A percentile compares a stretch with the other conserved stretches of the same genome.
These are phyloP conservation scores for Oenanthe oenanthe DNA, from an alignment of 2,113 vertebrate genomes.

Conservation along the genomic window DNA sequence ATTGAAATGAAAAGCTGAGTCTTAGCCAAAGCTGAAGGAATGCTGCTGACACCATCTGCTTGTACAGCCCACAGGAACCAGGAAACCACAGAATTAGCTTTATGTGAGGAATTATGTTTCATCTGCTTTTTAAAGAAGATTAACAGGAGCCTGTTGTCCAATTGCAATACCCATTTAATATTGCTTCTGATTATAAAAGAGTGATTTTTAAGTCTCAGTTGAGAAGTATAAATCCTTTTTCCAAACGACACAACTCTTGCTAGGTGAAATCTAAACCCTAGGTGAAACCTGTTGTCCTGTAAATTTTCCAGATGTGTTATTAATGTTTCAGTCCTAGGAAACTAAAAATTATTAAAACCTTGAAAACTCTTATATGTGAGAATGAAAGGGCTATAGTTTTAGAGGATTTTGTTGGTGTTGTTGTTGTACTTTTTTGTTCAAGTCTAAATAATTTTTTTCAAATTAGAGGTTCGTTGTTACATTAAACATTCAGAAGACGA, in stretches of 20 bases:
- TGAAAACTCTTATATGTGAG: neutral
- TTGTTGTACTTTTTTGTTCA: neutral
- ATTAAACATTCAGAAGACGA: neutral
- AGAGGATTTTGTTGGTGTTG: neutral
- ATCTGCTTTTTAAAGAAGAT: slow-evolving; percentile 31
- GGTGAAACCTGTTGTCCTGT: neutral
- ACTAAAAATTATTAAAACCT: rapidly evolving
- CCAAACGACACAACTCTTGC: neutral
- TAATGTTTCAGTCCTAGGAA: neutral
- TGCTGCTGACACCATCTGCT: slow-evolving; percentile 49
- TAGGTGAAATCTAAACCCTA: neutral
- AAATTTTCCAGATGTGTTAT: neutral
- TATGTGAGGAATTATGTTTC: slow-evolving; percentile 36
- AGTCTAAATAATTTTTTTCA: neutral
- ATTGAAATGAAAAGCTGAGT: slow-evolving; percentile 41
- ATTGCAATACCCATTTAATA: neutral
- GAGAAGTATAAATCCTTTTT: neutral
- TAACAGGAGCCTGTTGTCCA: neutral
- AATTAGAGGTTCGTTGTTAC: neutral
- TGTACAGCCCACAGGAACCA: slow-evolving; percentile 10
- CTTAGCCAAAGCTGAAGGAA: slow-evolving; percentile 27
- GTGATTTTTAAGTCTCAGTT: neutral
- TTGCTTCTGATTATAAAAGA: neutral
- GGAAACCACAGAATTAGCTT: slow-evolving; percentile 49
- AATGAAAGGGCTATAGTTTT: neutral